A percentile compares a stretch with the other conserved stretches of the same genome.
Conservation (phyloP, 1,140 invertebrate genomes). For the Phocides pigmalion region DNA sequence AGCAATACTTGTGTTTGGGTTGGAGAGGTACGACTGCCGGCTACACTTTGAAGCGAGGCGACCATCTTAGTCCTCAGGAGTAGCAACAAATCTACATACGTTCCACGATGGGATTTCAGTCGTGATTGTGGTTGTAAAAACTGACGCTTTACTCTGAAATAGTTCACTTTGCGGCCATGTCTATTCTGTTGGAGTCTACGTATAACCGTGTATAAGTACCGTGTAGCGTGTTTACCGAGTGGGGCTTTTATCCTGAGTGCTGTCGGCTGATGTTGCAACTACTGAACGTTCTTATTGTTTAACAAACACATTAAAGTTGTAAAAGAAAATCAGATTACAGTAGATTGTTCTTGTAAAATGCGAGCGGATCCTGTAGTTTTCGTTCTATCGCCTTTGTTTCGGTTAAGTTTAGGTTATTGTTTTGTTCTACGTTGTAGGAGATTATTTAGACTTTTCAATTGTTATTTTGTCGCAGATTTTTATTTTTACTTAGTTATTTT, state of each 20-base stretch:
- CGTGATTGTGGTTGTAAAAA: neutral
- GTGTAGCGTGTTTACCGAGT: slow-evolving; percentile 42
- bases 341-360: neutral
- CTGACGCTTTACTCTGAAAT: too few relatives aligned
- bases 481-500: too few relatives aligned
- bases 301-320: slow-evolving; percentile 28
- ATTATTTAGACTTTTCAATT: neutral
- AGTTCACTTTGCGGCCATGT: neutral
- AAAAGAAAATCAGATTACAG: slow-evolving; percentile 30
- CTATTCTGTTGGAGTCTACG: slow-evolving; percentile 3
- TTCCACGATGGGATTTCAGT: too few relatives aligned
- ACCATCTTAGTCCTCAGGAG: too few relatives aligned
- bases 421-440: too few relatives aligned
- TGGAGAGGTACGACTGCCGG: too few relatives aligned
- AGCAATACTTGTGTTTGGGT: too few relatives aligned
- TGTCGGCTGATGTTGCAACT: slow-evolving; percentile 38
- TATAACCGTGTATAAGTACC: slow-evolving; percentile 24
- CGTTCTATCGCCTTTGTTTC: neutral
- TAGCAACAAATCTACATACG: too few relatives aligned
- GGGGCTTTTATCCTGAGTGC: slow-evolving; percentile 45
- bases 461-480: neutral
- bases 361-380: neutral
- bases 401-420: neutral
- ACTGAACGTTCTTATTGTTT: slow-evolving; percentile 41
- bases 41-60: too few relatives aligned